phyloP scores from a whole-genome alignment of 2,888 invertebrate species.

The Ariolimax columbianus region DNA sequence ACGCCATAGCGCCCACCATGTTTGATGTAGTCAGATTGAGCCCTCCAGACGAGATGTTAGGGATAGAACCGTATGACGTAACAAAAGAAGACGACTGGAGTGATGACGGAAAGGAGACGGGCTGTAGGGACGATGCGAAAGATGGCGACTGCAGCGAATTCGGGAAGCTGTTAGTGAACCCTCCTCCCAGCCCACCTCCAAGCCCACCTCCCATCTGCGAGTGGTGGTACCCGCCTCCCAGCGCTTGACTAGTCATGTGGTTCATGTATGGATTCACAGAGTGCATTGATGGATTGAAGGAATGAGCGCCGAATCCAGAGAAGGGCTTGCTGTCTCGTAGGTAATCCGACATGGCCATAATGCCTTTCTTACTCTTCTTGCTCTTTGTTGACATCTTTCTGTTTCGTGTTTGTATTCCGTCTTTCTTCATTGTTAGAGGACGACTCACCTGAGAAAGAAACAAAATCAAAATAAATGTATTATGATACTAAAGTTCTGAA shows the following conservation, averaged over 20 bases:
- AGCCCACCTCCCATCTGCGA: slow-evolving; percentile 68
- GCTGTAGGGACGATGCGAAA: slow-evolving; percentile 66
- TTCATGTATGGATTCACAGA: slow-evolving; percentile 78
- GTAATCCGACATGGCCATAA: slow-evolving; percentile 89
- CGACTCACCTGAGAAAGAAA: slow-evolving; percentile 92
- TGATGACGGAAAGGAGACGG: slow-evolving; percentile 64
- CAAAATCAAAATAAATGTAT: background rate
- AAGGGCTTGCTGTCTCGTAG: slow-evolving; percentile 88
- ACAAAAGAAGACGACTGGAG: slow-evolving; percentile 66
- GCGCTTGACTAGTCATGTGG: slow-evolving; percentile 75
- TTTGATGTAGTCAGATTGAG: slow-evolving; percentile 77
- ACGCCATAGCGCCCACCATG: slow-evolving; percentile 77
- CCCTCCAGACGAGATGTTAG: slow-evolving; percentile 72
- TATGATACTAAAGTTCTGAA: too few relatives aligned
- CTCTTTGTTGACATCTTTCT: slow-evolving; percentile 97
- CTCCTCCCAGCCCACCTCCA: slow-evolving; percentile 32
- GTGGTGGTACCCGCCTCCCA: slow-evolving; percentile 55
- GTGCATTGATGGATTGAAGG: slow-evolving; percentile 74
- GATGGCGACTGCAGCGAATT: slow-evolving; percentile 68
- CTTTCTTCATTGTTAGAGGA: slow-evolving; percentile 99
- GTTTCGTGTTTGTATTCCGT: slow-evolving; percentile 99
- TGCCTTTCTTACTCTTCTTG: slow-evolving; percentile 89
- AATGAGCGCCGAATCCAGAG: slow-evolving; percentile 77
- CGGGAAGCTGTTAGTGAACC: slow-evolving; percentile 37
- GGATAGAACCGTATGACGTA: slow-evolving; percentile 70